Conservation (phyloP, 2,888 invertebrate genomes). For the Polietes domitor region DNA sequence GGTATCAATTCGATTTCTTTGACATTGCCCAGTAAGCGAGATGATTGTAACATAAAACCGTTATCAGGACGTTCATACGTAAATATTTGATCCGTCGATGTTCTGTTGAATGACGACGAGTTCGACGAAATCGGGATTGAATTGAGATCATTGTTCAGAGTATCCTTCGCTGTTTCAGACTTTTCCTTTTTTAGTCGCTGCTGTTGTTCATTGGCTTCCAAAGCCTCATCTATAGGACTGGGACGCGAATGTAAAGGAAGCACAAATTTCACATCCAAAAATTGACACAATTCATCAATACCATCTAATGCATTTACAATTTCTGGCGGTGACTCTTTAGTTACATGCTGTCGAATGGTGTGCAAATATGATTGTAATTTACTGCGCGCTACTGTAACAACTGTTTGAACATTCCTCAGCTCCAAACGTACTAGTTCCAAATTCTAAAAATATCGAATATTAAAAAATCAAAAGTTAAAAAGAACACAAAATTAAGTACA, state of each 20-base stretch:
- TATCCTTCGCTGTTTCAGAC: conserved; percentile 47
- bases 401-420: conserved; percentile 80
- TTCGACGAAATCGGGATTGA: neutral
- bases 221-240: conserved; percentile 79
- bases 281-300: conserved; percentile 81
- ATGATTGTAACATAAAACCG: conserved; percentile 75
- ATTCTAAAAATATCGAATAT: conserved; percentile 76
- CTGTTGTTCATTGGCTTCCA: conserved; percentile 79
- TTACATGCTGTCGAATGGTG: conserved; percentile 78
- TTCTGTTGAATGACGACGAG: neutral
- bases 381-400: conserved; percentile 80
- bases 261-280: conserved; percentile 78
- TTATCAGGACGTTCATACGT: conserved; percentile 77
- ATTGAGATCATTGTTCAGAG: conserved; percentile 24
- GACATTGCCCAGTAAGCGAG: conserved; percentile 75
- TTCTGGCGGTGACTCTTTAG: conserved; percentile 73
- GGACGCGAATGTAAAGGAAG: conserved; percentile 73
- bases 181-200: conserved; percentile 60
- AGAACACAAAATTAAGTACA: neutral
- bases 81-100: neutral
- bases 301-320: conserved; percentile 81
- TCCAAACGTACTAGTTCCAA: conserved; percentile 80
- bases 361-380: conserved; percentile 80
- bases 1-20: conserved; percentile 79
- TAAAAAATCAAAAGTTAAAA: conserved; percentile 12